Percentiles rank a stretch among this genome's conserved stretches.
These are phyloP conservation scores for Rhinolophus ferrumequinum DNA, from an alignment of 2,113 vertebrate genomes.

Conservation along the genomic window DNA sequence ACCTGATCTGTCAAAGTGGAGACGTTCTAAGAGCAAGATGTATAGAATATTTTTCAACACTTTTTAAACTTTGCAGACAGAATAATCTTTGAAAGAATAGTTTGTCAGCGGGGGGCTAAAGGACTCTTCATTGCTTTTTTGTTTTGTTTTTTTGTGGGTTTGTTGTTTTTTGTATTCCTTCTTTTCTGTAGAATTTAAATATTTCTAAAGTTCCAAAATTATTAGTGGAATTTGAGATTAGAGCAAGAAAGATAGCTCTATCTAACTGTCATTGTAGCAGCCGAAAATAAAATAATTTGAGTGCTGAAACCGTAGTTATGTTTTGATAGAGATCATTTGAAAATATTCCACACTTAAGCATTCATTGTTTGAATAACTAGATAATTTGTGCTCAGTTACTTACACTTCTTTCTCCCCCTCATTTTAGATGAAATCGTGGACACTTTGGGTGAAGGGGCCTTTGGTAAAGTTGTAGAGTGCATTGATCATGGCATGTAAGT, in stretches of 20 bases:
- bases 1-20: conserved; percentile 97
- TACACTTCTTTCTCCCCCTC: conserved; percentile 81
- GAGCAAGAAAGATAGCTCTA: conserved; percentile 86
- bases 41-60: conserved; percentile 95
- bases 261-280: conserved; percentile 87
- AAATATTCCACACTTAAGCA: conserved; percentile 83
- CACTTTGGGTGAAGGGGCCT: conserved; percentile 98
- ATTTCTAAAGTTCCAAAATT: conserved; percentile 85
- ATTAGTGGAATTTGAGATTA: conserved; percentile 87
- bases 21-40: conserved; percentile 97
- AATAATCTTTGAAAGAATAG: conserved; percentile 89
- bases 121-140: conserved; percentile 88
- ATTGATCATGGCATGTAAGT: conserved; percentile 93
- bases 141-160: conserved; percentile 88
- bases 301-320: conserved; percentile 87
- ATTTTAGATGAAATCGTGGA: conserved; percentile 97
- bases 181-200: conserved; percentile 89
- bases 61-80: conserved; percentile 88
- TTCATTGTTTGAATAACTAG: conserved; percentile 76
- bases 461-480: conserved; percentile 99
- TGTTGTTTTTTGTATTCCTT: conserved; percentile 88
- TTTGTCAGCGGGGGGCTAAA: conserved; percentile 89
- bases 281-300: conserved; percentile 88
- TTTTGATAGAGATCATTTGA: conserved; percentile 86
- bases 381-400: conserved; percentile 69